Conservation (phyloP, 2,113 vertebrate genomes). For the Actenoides lindsayi region DNA sequence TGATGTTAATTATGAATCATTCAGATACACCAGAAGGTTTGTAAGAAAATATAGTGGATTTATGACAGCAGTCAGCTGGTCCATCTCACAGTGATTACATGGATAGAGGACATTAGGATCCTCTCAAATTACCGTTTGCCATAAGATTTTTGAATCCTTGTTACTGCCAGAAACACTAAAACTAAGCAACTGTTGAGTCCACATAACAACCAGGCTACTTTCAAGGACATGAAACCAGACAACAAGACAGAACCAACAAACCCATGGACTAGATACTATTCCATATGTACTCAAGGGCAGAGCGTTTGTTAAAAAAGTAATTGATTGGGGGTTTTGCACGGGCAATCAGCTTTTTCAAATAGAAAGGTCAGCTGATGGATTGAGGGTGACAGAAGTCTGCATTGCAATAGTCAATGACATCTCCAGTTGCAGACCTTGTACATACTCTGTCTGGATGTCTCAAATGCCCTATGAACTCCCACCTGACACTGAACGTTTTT, state of each 20-base stretch:
- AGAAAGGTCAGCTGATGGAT: not conserved
- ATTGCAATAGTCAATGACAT: not conserved
- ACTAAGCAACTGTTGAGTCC: not conserved
- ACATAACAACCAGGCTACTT: not conserved
- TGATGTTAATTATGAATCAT: not conserved
- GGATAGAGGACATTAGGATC: not conserved
- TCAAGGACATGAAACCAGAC: not conserved
- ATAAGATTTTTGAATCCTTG: not conserved
- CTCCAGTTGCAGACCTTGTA: not conserved
- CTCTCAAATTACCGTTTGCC: not conserved
- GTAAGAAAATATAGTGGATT: not conserved
- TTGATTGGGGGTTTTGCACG: not conserved
- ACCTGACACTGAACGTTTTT: not conserved
- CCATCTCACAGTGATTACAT: not conserved
- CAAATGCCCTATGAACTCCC: rapidly evolving
- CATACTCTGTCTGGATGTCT: not conserved
- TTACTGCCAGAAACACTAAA: not conserved
- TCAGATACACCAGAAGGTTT: not conserved
- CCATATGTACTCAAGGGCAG: not conserved
- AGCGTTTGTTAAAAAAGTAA: not conserved
- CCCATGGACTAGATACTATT: not conserved
- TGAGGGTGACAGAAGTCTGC: not conserved
- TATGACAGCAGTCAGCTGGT: not conserved
- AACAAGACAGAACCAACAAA: not conserved
- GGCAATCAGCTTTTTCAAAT: not conserved